Percentiles rank a stretch among this genome's conserved stretches.
Evolutionary conservation across 1,140 invertebrate genomes (phyloP).

Genomic region (Lordiphosa mommai): DNA sequence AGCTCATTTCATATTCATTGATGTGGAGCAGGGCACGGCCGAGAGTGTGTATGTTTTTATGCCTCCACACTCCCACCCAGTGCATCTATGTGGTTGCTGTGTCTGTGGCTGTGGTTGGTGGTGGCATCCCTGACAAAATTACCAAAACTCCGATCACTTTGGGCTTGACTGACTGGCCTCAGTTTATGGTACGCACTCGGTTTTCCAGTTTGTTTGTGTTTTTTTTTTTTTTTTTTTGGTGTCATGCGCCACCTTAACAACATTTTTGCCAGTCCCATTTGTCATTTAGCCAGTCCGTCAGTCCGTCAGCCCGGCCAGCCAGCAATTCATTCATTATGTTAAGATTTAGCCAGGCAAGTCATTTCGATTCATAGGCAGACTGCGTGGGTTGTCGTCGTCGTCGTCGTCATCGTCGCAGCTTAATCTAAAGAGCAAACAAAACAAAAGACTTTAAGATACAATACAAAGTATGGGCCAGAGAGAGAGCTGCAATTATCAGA

Average conservation of each 20-base stretch:
- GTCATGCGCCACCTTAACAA: slow-evolving; percentile 75
- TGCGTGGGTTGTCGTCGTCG: slow-evolving; percentile 49
- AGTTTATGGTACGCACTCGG: slow-evolving; percentile 32
- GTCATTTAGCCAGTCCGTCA: slow-evolving; percentile 43
- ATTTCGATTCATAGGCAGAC: slow-evolving; percentile 71
- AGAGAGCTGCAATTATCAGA: background rate
- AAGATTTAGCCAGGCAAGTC: slow-evolving; percentile 55
- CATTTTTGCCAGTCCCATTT: slow-evolving; percentile 64
- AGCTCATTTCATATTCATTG: slow-evolving; percentile 73
- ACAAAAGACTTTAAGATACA: slow-evolving; percentile 48
- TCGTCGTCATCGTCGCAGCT: background rate
- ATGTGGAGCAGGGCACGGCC: slow-evolving; percentile 60
- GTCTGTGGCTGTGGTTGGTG: background rate
- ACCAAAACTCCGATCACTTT: slow-evolving; percentile 12
- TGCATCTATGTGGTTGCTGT: background rate
- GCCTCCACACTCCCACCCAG: background rate
- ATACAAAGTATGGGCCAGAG: slow-evolving; percentile 13
- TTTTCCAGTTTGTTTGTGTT: slow-evolving; percentile 5
- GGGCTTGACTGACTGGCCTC: slow-evolving; percentile 60
- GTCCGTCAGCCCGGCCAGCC: slow-evolving; percentile 16
- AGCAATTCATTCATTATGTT: slow-evolving; percentile 72
- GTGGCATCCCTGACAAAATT: slow-evolving; percentile 1
- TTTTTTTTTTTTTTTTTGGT: slow-evolving; percentile 32
- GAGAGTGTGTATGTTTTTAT: background rate
- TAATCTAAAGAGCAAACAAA: slow-evolving; percentile 64